phyloP scores from a whole-genome alignment of 2,797 vertebrate genomes.

The Cryptoblepharus egeriae region DNA sequence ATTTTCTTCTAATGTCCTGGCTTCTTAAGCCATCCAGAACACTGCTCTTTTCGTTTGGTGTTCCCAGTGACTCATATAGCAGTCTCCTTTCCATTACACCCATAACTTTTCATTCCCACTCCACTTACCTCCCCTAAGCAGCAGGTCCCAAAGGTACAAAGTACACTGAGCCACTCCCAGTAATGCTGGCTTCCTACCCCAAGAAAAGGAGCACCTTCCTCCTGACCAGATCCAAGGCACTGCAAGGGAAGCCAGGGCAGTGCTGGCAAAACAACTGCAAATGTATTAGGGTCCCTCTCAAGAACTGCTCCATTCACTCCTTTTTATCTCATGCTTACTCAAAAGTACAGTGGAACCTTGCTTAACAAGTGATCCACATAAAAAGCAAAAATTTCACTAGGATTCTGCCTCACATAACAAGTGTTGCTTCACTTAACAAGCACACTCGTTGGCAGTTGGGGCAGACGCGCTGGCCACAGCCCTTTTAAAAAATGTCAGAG shows the following conservation, averaged over 20 bases:
- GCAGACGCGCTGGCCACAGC: too few relatives aligned
- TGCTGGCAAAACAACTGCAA: too few relatives aligned
- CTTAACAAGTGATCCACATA: too few relatives aligned
- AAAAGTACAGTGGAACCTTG: too few relatives aligned
- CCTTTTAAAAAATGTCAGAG: too few relatives aligned
- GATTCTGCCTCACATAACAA: too few relatives aligned
- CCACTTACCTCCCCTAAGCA: background rate
- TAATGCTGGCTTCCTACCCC: background rate
- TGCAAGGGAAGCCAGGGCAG: background rate
- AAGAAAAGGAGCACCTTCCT: background rate
- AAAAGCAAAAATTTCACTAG: too few relatives aligned
- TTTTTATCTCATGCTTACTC: background rate
- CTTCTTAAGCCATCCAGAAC: background rate
- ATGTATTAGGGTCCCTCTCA: background rate
- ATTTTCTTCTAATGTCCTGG: background rate
- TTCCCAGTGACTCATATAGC: background rate
- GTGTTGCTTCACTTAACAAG: too few relatives aligned
- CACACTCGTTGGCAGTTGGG: too few relatives aligned
- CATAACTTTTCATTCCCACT: background rate
- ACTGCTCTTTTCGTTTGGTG: background rate
- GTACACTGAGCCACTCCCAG: background rate
- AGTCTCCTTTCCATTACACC: background rate
- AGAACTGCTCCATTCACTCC: too few relatives aligned
- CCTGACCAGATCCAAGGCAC: background rate
- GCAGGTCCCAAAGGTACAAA: background rate